Conservation (phyloP, 1,140 invertebrate genomes). For the Trichonephila clavipes region DNA sequence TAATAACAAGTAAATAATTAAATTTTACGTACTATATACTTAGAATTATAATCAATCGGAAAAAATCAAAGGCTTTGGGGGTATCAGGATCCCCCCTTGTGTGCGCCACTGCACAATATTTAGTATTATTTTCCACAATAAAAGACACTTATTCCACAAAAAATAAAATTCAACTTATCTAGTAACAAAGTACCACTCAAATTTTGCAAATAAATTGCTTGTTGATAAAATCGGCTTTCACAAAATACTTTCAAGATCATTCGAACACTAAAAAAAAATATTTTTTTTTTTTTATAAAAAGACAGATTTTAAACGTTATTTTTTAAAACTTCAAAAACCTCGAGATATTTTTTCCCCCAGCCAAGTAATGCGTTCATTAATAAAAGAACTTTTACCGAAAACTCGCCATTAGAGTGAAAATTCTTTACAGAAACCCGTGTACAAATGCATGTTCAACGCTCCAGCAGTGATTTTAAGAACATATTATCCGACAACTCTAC, state of each 20-base stretch:
- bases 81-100: no score
- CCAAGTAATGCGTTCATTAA: constrained; percentile 28
- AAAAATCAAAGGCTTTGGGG: no score
- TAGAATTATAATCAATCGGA: no score
- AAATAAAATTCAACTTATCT: not conserved
- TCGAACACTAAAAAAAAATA: not conserved
- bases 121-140: not conserved
- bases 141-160: not conserved
- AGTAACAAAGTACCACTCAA: constrained; percentile 22
- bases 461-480: not conserved
- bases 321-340: not conserved
- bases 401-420: not conserved
- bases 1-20: no score
- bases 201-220: not conserved
- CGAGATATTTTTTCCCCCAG: not conserved
- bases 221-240: constrained; percentile 34
- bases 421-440: not conserved
- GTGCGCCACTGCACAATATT: no score
- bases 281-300: not conserved
- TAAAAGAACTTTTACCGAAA: constrained; percentile 1
- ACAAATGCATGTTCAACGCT: not conserved
- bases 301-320: not conserved
- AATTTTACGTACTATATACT: no score
- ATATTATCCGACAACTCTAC: constrained; percentile 41
- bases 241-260: not conserved